These are phyloP conservation scores for Serinus canaria DNA, from an alignment of 2,113 vertebrate genomes.

Conservation along the genomic window DNA sequence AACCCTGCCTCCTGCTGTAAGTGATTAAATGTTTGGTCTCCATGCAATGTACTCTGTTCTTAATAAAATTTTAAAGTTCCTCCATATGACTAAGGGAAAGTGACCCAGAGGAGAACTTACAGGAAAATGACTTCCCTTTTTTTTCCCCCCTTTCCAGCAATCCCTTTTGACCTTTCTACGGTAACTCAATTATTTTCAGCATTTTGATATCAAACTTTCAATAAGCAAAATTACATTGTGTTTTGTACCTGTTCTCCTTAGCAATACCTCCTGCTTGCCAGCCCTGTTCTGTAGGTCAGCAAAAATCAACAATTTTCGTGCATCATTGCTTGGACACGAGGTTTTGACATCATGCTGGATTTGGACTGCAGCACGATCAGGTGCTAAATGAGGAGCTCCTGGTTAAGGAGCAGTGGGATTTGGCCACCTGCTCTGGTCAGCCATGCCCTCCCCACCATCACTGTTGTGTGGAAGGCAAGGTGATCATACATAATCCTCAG, in stretches of 20 bases:
- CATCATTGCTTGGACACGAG: neutral
- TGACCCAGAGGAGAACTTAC: neutral
- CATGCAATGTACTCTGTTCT: neutral
- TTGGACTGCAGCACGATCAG: neutral
- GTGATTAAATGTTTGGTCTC: constrained; percentile 32
- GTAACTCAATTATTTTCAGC: neutral
- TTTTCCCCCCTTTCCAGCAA: neutral
- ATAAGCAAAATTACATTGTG: neutral
- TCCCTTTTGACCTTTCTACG: neutral
- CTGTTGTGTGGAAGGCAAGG: neutral
- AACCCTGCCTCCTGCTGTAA: neutral
- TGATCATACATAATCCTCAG: neutral
- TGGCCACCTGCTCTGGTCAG: neutral
- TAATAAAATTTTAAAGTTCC: constrained; percentile 5
- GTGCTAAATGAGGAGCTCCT: neutral
- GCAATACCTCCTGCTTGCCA: neutral
- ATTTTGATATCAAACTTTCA: neutral
- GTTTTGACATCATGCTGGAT: neutral
- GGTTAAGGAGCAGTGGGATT: neutral
- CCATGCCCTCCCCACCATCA: rapidly evolving
- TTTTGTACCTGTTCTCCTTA: neutral
- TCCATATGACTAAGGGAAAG: constrained; percentile 1
- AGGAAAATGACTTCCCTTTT: neutral
- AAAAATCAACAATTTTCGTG: neutral
- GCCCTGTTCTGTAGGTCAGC: neutral